phyloP scores from a whole-genome alignment of 2,797 vertebrate genomes.

The Siniperca obscura region DNA sequence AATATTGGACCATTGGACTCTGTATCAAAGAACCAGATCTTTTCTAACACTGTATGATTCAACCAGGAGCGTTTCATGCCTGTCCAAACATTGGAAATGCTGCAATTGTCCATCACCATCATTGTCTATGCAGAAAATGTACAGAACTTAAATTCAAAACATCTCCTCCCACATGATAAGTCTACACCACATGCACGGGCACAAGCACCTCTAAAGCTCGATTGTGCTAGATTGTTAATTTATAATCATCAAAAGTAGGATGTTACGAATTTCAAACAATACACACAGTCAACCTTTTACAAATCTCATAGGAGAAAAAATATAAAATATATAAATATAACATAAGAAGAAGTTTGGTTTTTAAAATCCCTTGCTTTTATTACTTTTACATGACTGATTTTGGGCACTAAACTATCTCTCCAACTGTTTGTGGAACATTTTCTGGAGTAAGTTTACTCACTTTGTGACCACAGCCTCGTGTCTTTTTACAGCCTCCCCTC shows the following conservation, averaged over 20 bases:
- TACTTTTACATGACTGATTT: background rate
- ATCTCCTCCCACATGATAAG: no score
- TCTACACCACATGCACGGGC: no score
- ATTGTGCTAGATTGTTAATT: background rate
- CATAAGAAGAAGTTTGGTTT: background rate
- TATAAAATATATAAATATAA: background rate
- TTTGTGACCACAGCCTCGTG: conserved; percentile 42
- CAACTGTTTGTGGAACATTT: conserved; percentile 26
- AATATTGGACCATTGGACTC: no score
- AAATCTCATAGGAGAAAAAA: background rate
- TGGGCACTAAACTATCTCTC: background rate
- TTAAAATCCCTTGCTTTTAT: background rate
- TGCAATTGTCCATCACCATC: no score
- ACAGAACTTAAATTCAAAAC: no score
- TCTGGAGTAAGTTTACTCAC: conserved; percentile 46
- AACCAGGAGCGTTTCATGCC: no score
- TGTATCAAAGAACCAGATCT: no score
- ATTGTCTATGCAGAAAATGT: no score
- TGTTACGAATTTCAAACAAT: background rate
- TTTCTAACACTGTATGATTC: no score
- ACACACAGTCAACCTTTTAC: background rate
- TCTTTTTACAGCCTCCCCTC: conserved; percentile 43
- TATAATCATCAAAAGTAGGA: no score
- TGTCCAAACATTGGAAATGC: no score
- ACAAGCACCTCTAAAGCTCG: background rate